These are phyloP conservation scores for Acanthochromis polyacanthus DNA, from an alignment of 2,113 vertebrate species.

Conservation along the genomic window DNA sequence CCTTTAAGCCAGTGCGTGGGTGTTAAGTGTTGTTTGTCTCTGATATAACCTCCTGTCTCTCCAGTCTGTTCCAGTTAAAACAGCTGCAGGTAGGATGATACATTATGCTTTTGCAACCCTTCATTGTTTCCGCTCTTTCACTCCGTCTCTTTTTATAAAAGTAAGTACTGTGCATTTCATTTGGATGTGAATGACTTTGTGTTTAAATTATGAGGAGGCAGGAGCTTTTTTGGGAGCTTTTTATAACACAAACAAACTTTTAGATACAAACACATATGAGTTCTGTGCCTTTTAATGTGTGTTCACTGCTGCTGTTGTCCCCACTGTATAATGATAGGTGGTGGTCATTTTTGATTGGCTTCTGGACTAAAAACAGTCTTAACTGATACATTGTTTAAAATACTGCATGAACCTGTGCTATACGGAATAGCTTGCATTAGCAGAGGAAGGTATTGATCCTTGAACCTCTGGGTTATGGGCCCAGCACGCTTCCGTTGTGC, in stretches of 20 bases:
- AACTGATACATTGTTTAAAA: no score
- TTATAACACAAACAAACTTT: no score
- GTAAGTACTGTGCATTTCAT: not conserved
- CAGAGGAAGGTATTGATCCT: slow-evolving; percentile 90
- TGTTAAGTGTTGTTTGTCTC: slow-evolving; percentile 66
- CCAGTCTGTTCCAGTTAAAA: slow-evolving; percentile 42
- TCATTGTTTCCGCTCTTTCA: slow-evolving; percentile 39
- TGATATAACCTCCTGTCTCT: slow-evolving; percentile 57
- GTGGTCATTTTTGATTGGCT: no score
- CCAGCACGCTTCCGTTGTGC: slow-evolving; percentile 90
- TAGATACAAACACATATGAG: no score
- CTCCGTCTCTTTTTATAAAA: not conserved
- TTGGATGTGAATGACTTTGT: not conserved
- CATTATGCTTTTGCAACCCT: slow-evolving; percentile 28
- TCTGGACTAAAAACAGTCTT: no score
- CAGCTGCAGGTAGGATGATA: slow-evolving; percentile 61
- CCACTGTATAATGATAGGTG: no score
- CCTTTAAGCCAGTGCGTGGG: slow-evolving; percentile 59
- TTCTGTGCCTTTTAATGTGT: no score
- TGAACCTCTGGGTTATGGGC: slow-evolving; percentile 90
- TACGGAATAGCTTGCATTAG: slow-evolving; percentile 43
- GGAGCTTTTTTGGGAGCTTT: no score
- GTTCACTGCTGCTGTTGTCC: no score
- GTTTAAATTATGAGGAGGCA: no score
- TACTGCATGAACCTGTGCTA: no score